Evolutionary conservation across 1,140 invertebrate genomes (phyloP).

Genomic region (Drosophila quadrilineata): DNA sequence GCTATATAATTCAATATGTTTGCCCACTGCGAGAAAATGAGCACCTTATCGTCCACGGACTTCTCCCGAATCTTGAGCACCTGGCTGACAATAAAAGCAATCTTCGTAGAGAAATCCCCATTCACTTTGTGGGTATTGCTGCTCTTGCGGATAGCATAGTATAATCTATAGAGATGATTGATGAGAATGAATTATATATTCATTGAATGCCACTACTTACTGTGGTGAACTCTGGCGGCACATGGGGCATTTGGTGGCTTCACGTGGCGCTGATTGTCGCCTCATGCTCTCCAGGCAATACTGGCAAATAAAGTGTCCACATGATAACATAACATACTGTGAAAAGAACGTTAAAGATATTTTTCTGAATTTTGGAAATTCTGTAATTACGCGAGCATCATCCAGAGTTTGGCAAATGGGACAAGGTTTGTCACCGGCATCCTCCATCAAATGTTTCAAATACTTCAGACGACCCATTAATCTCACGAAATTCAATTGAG

Average conservation of each 20-base stretch:
- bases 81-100: slow-evolving; percentile 85
- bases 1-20: slow-evolving; percentile 85
- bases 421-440: slow-evolving; percentile 83
- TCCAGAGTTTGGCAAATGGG: slow-evolving; percentile 85
- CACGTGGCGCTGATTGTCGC: background rate
- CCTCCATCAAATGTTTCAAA: slow-evolving; percentile 69
- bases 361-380: background rate
- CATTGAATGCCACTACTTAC: slow-evolving; percentile 13
- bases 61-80: slow-evolving; percentile 83
- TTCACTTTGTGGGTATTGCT: slow-evolving; percentile 54
- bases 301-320: slow-evolving; percentile 73
- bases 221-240: slow-evolving; percentile 83
- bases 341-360: background rate
- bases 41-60: slow-evolving; percentile 84
- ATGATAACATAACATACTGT: slow-evolving; percentile 75
- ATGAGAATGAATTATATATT: background rate
- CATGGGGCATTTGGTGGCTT: slow-evolving; percentile 83
- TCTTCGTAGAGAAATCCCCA: slow-evolving; percentile 88
- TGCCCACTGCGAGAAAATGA: slow-evolving; percentile 89
- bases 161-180: slow-evolving; percentile 65
- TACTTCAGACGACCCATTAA: slow-evolving; percentile 68
- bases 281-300: slow-evolving; percentile 54
- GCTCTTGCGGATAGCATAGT: slow-evolving; percentile 51
- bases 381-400: slow-evolving; percentile 50
- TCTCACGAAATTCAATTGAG: slow-evolving; percentile 63